Conservation (phyloP, 2,888 invertebrate genomes). For the Coenonympha glycerion region DNA sequence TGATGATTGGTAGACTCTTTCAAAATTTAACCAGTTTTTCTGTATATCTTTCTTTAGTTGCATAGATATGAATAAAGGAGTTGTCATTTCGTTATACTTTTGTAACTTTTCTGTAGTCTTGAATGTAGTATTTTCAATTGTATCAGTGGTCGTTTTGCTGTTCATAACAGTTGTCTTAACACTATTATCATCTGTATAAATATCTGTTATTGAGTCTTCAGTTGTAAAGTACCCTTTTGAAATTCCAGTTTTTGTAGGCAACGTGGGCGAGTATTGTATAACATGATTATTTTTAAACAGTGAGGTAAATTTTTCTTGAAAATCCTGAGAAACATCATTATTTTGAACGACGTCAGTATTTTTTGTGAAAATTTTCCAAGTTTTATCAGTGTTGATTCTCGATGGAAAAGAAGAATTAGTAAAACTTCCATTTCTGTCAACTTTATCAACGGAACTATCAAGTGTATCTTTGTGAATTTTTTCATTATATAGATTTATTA, state of each 20-base stretch:
- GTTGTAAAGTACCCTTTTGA: no score
- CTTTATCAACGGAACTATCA: neutral
- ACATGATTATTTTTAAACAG: no score
- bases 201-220: no score
- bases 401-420: neutral
- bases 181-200: no score
- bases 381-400: neutral
- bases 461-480: slow-evolving; percentile 7
- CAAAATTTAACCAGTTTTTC: neutral
- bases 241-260: no score
- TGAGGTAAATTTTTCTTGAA: no score
- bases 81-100: neutral
- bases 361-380: no score
- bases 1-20: no score
- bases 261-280: no score
- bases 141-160: neutral
- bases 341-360: no score
- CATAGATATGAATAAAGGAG: neutral
- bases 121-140: neutral
- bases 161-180: no score
- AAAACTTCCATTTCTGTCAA: neutral
- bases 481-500: slow-evolving; percentile 20
- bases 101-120: neutral
- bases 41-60: neutral
- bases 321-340: no score